Evolutionary conservation across 2,113 vertebrate genomes (phyloP), one percentile per base, ranked within the genome.

Genomic region (Orcinus orca): DNA sequence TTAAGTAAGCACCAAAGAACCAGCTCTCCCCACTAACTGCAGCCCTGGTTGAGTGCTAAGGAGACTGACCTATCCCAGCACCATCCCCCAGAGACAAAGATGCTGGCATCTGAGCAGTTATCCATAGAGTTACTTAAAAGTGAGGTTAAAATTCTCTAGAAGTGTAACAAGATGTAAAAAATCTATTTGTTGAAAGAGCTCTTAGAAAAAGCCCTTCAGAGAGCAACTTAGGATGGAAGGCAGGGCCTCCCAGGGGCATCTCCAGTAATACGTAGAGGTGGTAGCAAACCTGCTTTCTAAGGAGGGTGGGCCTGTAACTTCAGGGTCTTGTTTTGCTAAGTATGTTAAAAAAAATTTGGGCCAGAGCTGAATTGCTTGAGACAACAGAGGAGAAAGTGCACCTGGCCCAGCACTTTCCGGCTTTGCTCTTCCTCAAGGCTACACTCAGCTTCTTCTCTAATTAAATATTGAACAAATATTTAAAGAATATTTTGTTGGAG

Each of bases 391-490:
- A 58, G 44, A 82, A 65, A 36, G 4, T 36, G 12, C 15, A 23
- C 53, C 55, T 44, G 36, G 25, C 9, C 71, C 11, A 2, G 50
- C 36, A 15, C 31, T 63, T 65, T 65, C 21, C 33, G 5, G 53
- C 25, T 63, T 92, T 55, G 25, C 33, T 44, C 8, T 11, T 83
- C 79, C 83, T 82, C 21, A 0, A 53, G 10, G 25, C 20, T 62
- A 4, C 1, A 26, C 47, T 90, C 80, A 58, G 55, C 55, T 21
- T 88, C 81, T 80, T 26, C 88, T 62, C 70, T 4, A 21, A 38
- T 33, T 85, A 84, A 95, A 55, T 36, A 26, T 58, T 96, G 71
- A 84, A 96, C 90, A 97, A 96, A 98, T 96, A 96, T 93, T 96
- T 93, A 95, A 96, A 96, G 44, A 96, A 26, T 53, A 88, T 71